These are phyloP conservation scores for Oreonectes daqikongensis DNA, from an alignment of 2,797 vertebrate genomes.

Conservation along the genomic window DNA sequence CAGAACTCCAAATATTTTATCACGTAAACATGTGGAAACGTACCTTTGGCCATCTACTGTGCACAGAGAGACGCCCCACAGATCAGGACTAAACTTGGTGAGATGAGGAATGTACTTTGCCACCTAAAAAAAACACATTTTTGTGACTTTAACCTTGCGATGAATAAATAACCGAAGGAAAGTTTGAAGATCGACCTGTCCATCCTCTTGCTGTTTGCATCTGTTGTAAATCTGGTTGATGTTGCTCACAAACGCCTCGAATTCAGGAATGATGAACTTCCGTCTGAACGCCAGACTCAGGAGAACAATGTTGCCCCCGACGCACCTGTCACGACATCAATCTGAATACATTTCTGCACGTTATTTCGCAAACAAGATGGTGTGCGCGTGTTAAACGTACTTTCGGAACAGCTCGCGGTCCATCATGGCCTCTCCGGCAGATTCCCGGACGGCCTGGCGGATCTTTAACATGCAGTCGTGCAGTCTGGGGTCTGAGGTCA, in stretches of 20 bases:
- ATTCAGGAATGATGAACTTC: slow-evolving; percentile 90
- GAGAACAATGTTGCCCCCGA: slow-evolving; percentile 84
- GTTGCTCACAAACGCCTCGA: slow-evolving; percentile 80
- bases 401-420: slow-evolving; percentile 85
- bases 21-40: not conserved
- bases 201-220: slow-evolving; percentile 71
- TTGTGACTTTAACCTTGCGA: not conserved
- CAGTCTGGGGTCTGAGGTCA: slow-evolving; percentile 85
- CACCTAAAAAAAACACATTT: slow-evolving; percentile 69
- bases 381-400: slow-evolving; percentile 62
- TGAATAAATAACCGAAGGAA: not conserved
- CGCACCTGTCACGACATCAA: slow-evolving; percentile 73
- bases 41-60: slow-evolving; percentile 90
- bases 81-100: slow-evolving; percentile 84
- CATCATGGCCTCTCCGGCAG: slow-evolving; percentile 79
- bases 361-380: too few species aligned
- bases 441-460: slow-evolving; percentile 69
- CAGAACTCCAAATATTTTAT: not conserved
- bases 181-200: slow-evolving; percentile 68
- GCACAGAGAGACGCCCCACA: slow-evolving; percentile 89
- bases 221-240: slow-evolving; percentile 82
- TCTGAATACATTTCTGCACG: not conserved
- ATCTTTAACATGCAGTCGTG: slow-evolving; percentile 82
- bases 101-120: slow-evolving; percentile 88
- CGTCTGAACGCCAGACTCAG: slow-evolving; percentile 87